phyloP scores from a whole-genome alignment of 2,888 invertebrate genomes.

The Sinotaia quadrata region DNA sequence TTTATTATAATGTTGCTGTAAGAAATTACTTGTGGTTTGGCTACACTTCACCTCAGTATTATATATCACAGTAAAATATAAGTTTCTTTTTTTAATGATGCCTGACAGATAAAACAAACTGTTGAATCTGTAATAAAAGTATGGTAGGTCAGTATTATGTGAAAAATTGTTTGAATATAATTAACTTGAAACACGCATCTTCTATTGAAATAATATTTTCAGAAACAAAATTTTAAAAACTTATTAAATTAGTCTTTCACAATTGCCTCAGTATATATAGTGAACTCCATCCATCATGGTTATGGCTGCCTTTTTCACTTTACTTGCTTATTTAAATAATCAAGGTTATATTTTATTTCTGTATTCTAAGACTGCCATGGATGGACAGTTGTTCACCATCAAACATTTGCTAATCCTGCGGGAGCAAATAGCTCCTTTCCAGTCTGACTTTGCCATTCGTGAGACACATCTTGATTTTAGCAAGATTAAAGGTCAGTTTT shows the following conservation, averaged over 20 bases:
- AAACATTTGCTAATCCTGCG: slow-evolving; percentile 96
- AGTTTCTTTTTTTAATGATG: too few species aligned
- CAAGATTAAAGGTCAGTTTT: slow-evolving; percentile 82
- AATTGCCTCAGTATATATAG: too few species aligned
- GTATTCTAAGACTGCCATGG: slow-evolving; percentile 78
- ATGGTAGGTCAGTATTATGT: too few species aligned
- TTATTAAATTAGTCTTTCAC: too few species aligned
- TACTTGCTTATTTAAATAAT: too few species aligned
- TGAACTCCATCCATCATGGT: too few species aligned
- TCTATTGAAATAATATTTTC: background rate
- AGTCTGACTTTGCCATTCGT: slow-evolving; percentile 84
- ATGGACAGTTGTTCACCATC: slow-evolving; percentile 96
- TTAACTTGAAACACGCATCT: background rate
- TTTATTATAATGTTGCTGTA: background rate
- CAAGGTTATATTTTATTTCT: too few species aligned
- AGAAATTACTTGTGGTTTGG: background rate
- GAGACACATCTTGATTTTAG: slow-evolving; percentile 95
- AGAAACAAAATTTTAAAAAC: background rate
- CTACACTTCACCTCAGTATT: background rate
- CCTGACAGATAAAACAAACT: too few species aligned
- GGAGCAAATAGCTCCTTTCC: slow-evolving; percentile 98
- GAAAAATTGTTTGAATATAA: too few species aligned
- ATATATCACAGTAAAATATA: background rate
- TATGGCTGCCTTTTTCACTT: too few species aligned
- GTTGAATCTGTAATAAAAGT: too few species aligned